phyloP scores from a whole-genome alignment of 2,888 invertebrate species.

The Drosophila kuntzei region DNA sequence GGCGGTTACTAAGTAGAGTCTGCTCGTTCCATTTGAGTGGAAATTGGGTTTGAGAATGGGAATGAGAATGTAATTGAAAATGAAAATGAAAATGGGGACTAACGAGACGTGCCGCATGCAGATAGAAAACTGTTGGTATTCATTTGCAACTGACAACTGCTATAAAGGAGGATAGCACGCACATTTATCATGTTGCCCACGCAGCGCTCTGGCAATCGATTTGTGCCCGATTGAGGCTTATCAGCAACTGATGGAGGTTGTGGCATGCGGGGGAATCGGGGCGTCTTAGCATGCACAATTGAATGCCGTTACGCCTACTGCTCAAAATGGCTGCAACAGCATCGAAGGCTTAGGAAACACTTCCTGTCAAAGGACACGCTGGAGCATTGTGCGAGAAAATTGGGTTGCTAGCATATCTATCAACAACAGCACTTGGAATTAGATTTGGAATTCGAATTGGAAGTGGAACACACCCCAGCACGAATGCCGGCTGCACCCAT shows the following conservation, averaged over 20 bases:
- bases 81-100: conserved; percentile 14
- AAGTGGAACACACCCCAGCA: neutral
- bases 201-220: conserved; percentile 71
- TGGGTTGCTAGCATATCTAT: conserved; percentile 68
- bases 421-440: conserved; percentile 54
- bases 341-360: conserved; percentile 38
- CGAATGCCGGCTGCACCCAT: conserved; percentile 34
- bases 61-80: conserved; percentile 2
- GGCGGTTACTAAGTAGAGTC: conserved; percentile 2
- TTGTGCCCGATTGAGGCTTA: conserved; percentile 75
- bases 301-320: conserved; percentile 65
- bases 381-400: conserved; percentile 45
- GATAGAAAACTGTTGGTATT: conserved; percentile 41
- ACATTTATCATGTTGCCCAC: conserved; percentile 75
- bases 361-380: conserved; percentile 62
- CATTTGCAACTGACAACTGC: conserved; percentile 77
- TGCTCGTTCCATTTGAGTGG: conserved; percentile 38
- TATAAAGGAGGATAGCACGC: conserved; percentile 65
- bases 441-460: conserved; percentile 22
- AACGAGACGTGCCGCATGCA: conserved; percentile 40
- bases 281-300: conserved; percentile 66
- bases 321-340: conserved; percentile 42
- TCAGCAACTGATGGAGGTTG: conserved; percentile 47
- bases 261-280: neutral
- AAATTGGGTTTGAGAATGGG: conserved; percentile 11